Conservation (phyloP, 2,888 invertebrate species). For the Polyommatus icarus region DNA sequence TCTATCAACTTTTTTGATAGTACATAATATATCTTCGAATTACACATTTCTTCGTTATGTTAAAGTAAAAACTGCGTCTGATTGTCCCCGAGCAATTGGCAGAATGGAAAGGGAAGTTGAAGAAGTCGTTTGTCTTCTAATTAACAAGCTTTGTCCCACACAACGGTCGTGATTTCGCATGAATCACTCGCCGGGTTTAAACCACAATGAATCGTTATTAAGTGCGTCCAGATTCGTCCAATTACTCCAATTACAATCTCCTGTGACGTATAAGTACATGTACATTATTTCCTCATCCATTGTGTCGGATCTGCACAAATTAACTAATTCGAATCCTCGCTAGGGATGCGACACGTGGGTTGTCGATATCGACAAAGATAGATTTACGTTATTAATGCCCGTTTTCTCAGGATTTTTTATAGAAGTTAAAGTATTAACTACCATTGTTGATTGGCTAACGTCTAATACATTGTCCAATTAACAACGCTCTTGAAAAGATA, state of each 20-base stretch:
- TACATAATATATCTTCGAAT: too few species aligned
- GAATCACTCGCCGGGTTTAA: constrained; percentile 75
- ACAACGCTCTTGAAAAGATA: too few species aligned
- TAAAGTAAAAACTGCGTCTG: neutral
- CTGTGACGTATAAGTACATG: constrained; percentile 65
- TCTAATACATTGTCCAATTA: too few species aligned
- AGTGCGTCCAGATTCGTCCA: constrained; percentile 77
- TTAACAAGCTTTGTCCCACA: constrained; percentile 29
- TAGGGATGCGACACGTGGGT: constrained; percentile 44
- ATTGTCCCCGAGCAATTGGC: neutral
- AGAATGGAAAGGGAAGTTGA: neutral
- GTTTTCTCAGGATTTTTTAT: neutral
- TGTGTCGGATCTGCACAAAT: constrained; percentile 77
- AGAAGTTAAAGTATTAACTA: neutral
- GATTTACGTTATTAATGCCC: neutral
- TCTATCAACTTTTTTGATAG: too few species aligned
- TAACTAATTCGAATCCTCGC: constrained; percentile 69
- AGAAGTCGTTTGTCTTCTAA: constrained; percentile 6
- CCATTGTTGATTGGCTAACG: too few species aligned
- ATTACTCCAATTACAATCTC: constrained; percentile 79
- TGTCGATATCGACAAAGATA: constrained; percentile 47
- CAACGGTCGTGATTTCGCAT: constrained; percentile 46
- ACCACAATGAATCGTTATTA: constrained; percentile 77
- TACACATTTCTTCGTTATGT: neutral
- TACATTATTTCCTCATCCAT: constrained; percentile 77